Base-by-base conservation (phyloP, 2,113 vertebrate genomes). In the Microcebus jonahi region DNA sequence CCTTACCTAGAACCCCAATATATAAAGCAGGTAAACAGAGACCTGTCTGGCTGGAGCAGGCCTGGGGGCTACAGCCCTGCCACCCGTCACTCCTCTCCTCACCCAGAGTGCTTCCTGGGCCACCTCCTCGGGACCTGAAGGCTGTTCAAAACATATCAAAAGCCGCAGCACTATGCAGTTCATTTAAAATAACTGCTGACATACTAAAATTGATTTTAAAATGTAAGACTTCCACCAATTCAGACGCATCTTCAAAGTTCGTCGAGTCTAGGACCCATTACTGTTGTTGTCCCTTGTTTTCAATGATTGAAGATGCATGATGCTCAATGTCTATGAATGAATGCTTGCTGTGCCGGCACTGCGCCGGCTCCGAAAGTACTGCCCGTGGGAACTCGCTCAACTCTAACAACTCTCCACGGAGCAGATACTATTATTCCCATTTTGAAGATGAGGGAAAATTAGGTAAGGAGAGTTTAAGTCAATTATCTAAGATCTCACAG, bases 181-280 rank as follows among this genome's bases (percentile, higher is more conserved):
- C 53, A 73, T 81, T 84, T 76, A 87, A 94, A 96, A 70, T 63
- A 84, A 84, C 73, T 94, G 80, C 70, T 88, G 75, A 90, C 71
- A 76, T 55, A 42, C 57, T 94, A 80, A 96, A 92, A 85, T 39
- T 85, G 85, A 92, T 82, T 86, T 65, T 88, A 68, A 95, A 84
- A 50, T 82, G 15, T 18, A 70, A 83, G 90, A 71, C n/a, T 76
- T 87, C 89, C 70, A 57, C 36, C 82, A 87, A 20, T 27, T 39
- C 23, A 55, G 59, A 73, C 48, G 82, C 70, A 88, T 71, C 55
- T 57, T 65, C 76, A 84, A 77, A 85, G 48, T 87, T 85, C 79
- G 25, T 36, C 10, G 57, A 93, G 53, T 45, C 75, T 6, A n/a
- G 87, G 84, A 90, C 53, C 88, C 55, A 91, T 79, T 21, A 15